Percentiles rank a stretch among this genome's conserved stretches.
These are phyloP conservation scores for Nezara viridula DNA, from an alignment of 2,888 invertebrate species.

Conservation along the genomic window DNA sequence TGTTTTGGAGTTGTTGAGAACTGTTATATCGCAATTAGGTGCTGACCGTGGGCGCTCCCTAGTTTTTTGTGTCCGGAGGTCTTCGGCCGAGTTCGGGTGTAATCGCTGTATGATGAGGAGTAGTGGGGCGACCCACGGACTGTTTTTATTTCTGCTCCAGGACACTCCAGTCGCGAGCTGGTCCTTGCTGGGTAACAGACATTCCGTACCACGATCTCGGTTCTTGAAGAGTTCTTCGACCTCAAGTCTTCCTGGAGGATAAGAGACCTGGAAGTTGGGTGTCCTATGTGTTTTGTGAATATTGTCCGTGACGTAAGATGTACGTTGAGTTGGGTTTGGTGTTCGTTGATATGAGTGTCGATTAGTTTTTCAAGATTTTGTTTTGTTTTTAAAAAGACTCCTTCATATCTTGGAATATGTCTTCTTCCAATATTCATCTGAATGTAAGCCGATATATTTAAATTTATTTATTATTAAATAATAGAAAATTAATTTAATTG, in stretches of 20 bases:
- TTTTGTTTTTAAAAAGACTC: neutral
- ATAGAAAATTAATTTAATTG: too few species aligned
- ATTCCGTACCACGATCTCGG: too few species aligned
- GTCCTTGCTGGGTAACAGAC: too few species aligned
- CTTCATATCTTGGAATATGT: neutral
- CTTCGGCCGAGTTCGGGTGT: neutral
- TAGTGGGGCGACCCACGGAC: neutral
- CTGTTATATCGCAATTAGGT: neutral
- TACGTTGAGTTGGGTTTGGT: conserved; percentile 9
- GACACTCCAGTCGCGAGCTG: neutral
- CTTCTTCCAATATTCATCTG: neutral
- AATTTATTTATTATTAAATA: too few species aligned
- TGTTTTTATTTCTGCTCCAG: conserved; percentile 1
- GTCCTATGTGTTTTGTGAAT: neutral
- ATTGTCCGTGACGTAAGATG: neutral
- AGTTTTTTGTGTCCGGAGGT: neutral
- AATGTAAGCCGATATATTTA: neutral
- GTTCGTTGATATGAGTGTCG: conserved; percentile 18
- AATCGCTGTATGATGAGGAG: neutral
- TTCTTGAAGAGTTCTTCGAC: too few species aligned
- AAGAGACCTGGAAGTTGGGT: too few species aligned
- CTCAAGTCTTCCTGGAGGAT: too few species aligned
- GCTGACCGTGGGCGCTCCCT: conserved; percentile 31
- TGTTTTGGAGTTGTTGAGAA: too few species aligned
- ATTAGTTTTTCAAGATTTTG: neutral